Conservation (phyloP, 2,797 vertebrate genomes). For the Esox masquinongy region DNA sequence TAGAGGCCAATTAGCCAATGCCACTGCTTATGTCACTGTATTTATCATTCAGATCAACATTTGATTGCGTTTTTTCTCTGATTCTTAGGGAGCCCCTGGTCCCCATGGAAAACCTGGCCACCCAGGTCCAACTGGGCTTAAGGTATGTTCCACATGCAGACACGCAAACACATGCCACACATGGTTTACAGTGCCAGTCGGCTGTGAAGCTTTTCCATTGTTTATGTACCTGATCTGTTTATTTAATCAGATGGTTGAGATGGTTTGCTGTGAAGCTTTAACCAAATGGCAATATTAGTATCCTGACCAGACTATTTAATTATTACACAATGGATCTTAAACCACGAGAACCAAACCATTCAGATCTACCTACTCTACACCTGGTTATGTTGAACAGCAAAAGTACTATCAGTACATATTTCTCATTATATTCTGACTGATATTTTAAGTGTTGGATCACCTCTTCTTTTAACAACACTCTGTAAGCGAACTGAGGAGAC, state of each 20-base stretch:
- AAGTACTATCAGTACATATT: too few species aligned
- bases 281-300: too few species aligned
- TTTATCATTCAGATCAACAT: slow-evolving; percentile 38
- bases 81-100: slow-evolving; percentile 84
- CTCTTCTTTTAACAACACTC: too few species aligned
- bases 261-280: neutral
- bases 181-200: neutral
- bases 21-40: slow-evolving; percentile 9
- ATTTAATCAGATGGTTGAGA: neutral
- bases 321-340: too few species aligned
- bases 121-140: slow-evolving; percentile 83
- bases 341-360: too few species aligned
- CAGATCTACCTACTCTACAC: too few species aligned
- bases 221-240: slow-evolving; percentile 2
- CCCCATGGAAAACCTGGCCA: slow-evolving; percentile 92
- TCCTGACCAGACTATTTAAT: too few species aligned
- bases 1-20: slow-evolving; percentile 55
- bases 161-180: slow-evolving; percentile 5
- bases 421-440: too few species aligned
- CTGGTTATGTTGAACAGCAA: too few species aligned
- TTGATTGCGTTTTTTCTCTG: slow-evolving; percentile 48
- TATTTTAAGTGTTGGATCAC: too few species aligned
- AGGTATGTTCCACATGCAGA: slow-evolving; percentile 74
- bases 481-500: too few species aligned
- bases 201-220: neutral